Percentiles rank a stretch among this genome's conserved stretches.
Evolutionary conservation across 2,797 vertebrate species (phyloP).

Genomic region (Typhlichthys subterraneus): DNA sequence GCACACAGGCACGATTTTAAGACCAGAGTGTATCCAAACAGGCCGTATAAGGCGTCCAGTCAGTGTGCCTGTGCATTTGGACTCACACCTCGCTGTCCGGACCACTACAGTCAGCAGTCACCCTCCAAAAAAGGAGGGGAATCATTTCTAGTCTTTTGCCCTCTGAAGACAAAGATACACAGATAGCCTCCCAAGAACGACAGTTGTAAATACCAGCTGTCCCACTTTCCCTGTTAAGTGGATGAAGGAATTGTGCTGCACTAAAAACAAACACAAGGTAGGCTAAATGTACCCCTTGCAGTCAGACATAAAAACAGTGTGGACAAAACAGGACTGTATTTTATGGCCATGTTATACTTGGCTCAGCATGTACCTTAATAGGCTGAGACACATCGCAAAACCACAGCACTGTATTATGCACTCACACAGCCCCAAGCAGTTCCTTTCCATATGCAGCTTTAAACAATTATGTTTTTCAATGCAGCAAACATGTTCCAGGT

Average conservation of each 20-base stretch:
- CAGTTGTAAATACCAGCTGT: not conserved
- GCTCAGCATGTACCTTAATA: conserved; percentile 23
- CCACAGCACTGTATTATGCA: conserved; percentile 40
- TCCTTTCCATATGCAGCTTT: conserved; percentile 59
- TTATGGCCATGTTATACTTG: conserved; percentile 2
- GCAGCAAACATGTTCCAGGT: conserved; percentile 62
- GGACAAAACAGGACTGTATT: conserved; percentile 21
- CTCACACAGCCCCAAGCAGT: conserved; percentile 31
- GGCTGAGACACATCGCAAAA: conserved; percentile 40
- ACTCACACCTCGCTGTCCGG: conserved; percentile 47
- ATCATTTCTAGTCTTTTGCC: conserved; percentile 49
- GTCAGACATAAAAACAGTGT: not conserved
- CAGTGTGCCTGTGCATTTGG: conserved; percentile 38
- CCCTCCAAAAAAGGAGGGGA: conserved; percentile 77
- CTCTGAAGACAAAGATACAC: conserved; percentile 40
- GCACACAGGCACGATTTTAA: conserved; percentile 22
- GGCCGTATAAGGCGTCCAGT: conserved; percentile 60
- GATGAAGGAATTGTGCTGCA: not conserved
- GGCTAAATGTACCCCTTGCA: no score
- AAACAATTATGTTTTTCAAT: conserved; percentile 69
- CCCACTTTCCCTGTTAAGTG: not conserved
- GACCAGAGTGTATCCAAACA: conserved; percentile 42
- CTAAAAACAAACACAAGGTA: no score
- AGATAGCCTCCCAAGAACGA: conserved; percentile 9
- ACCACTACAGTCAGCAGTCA: conserved; percentile 35